Conservation (phyloP, 2,888 invertebrate genomes). For the Cheilosia impressa region DNA sequence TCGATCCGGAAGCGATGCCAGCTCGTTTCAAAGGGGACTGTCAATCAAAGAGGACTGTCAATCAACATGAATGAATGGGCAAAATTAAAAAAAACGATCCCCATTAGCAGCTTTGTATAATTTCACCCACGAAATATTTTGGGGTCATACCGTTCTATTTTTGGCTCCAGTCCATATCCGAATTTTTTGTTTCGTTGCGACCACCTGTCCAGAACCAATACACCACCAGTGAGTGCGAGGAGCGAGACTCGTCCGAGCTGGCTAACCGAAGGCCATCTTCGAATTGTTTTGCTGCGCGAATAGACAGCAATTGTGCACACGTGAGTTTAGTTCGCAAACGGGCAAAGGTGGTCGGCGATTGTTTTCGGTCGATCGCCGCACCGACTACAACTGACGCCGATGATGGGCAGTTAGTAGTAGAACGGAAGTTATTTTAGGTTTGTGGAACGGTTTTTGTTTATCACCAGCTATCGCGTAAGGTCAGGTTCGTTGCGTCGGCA, state of each 20-base stretch:
- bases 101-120: background rate
- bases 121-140: conserved; percentile 19
- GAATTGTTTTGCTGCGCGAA: conserved; percentile 19
- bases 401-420: conserved; percentile 17
- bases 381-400: background rate
- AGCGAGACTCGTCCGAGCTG: conserved; percentile 18
- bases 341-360: conserved; percentile 38
- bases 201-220: background rate
- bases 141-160: conserved; percentile 17
- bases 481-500: conserved; percentile 35
- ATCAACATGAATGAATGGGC: too few species aligned
- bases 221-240: background rate
- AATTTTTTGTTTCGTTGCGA: conserved; percentile 9
- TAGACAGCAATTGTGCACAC: conserved; percentile 21
- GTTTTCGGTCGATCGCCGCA: conserved; percentile 33
- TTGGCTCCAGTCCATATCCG: conserved; percentile 27
- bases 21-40: background rate
- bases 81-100: background rate
- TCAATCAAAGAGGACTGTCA: background rate
- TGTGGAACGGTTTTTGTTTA: conserved; percentile 50
- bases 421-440: conserved; percentile 61
- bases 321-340: conserved; percentile 45
- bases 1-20: conserved; percentile 22
- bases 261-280: conserved; percentile 34
- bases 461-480: conserved; percentile 16